A percentile compares a stretch with the other conserved stretches of the same genome.
Evolutionary conservation across 2,113 vertebrate genomes (phyloP).

Genomic region (Zapus hudsonius): DNA sequence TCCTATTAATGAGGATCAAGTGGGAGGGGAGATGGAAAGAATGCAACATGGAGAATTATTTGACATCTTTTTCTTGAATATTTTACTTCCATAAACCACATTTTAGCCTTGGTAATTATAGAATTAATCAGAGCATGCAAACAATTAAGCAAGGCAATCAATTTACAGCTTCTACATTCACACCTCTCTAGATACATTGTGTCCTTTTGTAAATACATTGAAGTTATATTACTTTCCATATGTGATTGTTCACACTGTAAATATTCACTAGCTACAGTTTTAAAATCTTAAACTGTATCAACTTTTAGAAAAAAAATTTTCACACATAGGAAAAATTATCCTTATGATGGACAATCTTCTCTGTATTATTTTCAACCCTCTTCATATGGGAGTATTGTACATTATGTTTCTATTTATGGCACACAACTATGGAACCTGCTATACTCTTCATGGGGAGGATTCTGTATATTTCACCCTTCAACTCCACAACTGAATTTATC

Average conservation of each 20-base stretch:
- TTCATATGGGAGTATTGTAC: background rate
- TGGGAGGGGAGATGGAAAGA: background rate
- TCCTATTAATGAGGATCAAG: background rate
- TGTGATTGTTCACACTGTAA: background rate
- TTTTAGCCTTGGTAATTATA: conserved; percentile 47
- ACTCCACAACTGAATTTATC: background rate
- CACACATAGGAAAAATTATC: background rate
- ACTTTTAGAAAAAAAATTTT: conserved; percentile 7
- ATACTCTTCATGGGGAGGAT: background rate
- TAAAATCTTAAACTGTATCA: background rate
- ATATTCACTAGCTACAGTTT: background rate
- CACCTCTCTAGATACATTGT: background rate
- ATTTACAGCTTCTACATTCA: conserved; percentile 13
- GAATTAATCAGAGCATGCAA: conserved; percentile 36
- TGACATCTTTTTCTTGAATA: conserved; percentile 39
- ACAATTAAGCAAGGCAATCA: background rate
- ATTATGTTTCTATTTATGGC: background rate
- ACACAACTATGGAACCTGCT: background rate
- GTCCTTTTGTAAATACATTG: background rate
- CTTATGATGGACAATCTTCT: background rate
- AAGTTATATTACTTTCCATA: background rate
- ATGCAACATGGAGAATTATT: background rate
- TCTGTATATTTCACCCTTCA: background rate
- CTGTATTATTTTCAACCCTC: background rate
- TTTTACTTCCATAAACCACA: background rate